These are phyloP conservation scores for Aegotheles bennettii DNA, from an alignment of 2,113 vertebrate genomes.

Conservation along the genomic window DNA sequence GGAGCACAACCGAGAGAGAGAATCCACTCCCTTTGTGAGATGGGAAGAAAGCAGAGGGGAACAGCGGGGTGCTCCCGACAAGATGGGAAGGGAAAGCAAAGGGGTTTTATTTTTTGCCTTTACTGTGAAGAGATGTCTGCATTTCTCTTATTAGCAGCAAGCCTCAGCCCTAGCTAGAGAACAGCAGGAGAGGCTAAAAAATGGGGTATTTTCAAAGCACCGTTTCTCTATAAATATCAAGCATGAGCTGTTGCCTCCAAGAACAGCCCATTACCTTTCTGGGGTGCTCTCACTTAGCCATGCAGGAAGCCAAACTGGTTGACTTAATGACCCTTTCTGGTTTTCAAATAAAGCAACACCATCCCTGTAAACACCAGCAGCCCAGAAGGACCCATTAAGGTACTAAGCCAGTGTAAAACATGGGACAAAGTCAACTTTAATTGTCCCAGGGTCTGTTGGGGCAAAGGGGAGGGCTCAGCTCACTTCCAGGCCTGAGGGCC, in stretches of 20 bases:
- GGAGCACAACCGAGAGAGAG: background rate
- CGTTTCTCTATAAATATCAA: constrained; percentile 7
- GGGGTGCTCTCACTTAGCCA: background rate
- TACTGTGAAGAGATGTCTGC: constrained; percentile 13
- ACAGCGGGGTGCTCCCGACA: constrained; percentile 38
- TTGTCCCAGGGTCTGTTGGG: background rate
- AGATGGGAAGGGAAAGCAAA: constrained; percentile 27
- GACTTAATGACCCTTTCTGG: background rate
- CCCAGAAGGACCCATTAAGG: background rate
- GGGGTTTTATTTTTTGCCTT: background rate
- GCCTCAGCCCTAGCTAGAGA: constrained; percentile 16
- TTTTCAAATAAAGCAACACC: background rate
- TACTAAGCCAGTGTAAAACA: background rate
- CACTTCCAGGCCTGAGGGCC: background rate
- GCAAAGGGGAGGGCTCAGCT: background rate
- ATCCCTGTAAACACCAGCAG: background rate
- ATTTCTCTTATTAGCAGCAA: constrained; percentile 33
- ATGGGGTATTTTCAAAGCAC: background rate
- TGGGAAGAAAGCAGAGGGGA: background rate
- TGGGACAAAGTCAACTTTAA: background rate
- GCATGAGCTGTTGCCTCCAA: background rate
- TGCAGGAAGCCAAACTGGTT: background rate
- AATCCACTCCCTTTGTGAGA: constrained; percentile 12
- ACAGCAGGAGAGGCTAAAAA: constrained; percentile 38
- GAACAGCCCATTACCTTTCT: background rate